A percentile compares a stretch with the other conserved stretches of the same genome.
These are phyloP conservation scores for Xylocampa areola DNA, from an alignment of 2,888 invertebrate genomes.

Conservation along the genomic window DNA sequence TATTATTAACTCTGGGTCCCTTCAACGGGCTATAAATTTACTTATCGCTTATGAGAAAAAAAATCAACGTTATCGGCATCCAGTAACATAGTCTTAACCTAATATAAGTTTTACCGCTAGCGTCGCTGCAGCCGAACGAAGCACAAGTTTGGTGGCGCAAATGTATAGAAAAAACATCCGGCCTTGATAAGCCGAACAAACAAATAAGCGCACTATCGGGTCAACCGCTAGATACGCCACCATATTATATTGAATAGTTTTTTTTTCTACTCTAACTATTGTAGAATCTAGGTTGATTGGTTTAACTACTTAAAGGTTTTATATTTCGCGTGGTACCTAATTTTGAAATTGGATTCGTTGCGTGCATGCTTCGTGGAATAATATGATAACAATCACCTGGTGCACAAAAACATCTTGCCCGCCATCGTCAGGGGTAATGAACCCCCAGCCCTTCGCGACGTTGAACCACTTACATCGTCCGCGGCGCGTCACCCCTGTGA, in stretches of 20 bases:
- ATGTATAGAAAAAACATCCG: conserved; percentile 90
- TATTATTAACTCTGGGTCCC: conserved; percentile 63
- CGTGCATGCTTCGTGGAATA: conserved; percentile 38
- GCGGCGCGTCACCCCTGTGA: conserved; percentile 91
- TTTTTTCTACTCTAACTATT: conserved; percentile 74
- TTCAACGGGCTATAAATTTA: conserved; percentile 64
- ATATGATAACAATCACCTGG: conserved; percentile 91
- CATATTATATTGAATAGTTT: conserved; percentile 80
- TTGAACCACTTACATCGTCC: conserved; percentile 99
- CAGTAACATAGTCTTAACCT: conserved; percentile 82
- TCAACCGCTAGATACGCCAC: conserved; percentile 85
- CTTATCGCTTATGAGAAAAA: conserved; percentile 72
- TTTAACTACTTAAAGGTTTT: conserved; percentile 22
- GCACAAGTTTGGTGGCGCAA: conserved; percentile 85
- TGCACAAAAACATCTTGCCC: conserved; percentile 98
- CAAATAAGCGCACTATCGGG: conserved; percentile 88
- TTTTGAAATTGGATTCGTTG: conserved; percentile 22
- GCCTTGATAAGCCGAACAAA: conserved; percentile 89
- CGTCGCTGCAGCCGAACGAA: conserved; percentile 80
- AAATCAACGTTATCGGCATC: conserved; percentile 77
- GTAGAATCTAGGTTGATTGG: conserved; percentile 37
- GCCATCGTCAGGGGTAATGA: conserved; percentile 97
- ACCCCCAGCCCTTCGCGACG: conserved; percentile 98
- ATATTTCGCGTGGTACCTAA: conserved; percentile 13
- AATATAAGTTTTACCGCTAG: conserved; percentile 83